phyloP scores from a whole-genome alignment of 2,113 vertebrate genomes.

The Bos javanicus region DNA sequence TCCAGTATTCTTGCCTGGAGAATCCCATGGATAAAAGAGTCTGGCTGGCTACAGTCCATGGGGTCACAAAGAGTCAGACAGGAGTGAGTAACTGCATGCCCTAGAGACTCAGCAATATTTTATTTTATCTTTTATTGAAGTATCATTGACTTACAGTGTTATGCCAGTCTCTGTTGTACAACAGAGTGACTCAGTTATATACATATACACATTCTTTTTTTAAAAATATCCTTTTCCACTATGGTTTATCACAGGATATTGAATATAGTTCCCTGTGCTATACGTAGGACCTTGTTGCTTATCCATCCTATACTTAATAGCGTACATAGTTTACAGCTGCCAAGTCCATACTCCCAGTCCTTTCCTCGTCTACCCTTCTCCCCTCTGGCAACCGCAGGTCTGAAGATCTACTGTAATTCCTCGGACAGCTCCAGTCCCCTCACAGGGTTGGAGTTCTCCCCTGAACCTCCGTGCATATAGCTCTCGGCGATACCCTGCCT shows the following conservation, averaged over 20 bases:
- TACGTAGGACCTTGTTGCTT: background rate
- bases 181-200: background rate
- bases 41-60: background rate
- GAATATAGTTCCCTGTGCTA: background rate
- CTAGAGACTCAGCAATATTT: background rate
- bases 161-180: background rate
- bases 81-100: background rate
- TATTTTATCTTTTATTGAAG: background rate
- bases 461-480: background rate
- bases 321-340: background rate
- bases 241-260: background rate
- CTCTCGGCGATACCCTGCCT: background rate
- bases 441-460: background rate
- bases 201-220: background rate
- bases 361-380: fast-evolving
- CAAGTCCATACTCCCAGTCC: background rate
- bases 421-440: background rate
- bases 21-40: background rate
- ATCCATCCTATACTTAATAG: background rate
- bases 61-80: background rate
- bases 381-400: background rate
- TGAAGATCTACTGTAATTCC: background rate
- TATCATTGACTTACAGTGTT: background rate
- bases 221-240: background rate
- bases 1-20: background rate